Evolutionary conservation across 2,797 vertebrate species (phyloP), one percentile per base, ranked within the genome.

Genomic region (Tamandua tetradactyla): DNA sequence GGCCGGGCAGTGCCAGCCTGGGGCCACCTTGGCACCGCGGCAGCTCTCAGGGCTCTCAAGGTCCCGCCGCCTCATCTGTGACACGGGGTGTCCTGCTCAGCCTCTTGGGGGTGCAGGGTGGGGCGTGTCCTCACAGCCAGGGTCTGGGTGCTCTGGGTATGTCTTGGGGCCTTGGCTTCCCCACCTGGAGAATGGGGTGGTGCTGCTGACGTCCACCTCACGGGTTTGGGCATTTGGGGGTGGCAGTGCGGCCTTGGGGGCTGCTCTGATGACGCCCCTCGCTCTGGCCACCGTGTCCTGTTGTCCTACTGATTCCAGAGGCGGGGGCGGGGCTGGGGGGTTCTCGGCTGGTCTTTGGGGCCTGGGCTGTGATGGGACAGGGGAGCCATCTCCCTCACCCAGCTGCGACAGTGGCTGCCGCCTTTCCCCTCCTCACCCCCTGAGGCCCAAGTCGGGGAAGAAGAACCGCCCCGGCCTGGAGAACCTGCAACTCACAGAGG

Each of bases 131-230:
- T 55, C 55, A 55, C 55, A 55, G 17, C 17, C 55, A 2, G 52
- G 55, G 55, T 47, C 47, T 47, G 13, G 47, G 13, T 47, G 2
- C n/a, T n/a, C n/a, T n/a, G n/a, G n/a, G n/a, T n/a, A n/a, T n/a
- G n/a, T n/a, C n/a, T n/a, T n/a, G 49, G 76, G 30, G 79, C 68
- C 83, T 96, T 37, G 4, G 72, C 64, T 47, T 69, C 66, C 49
- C 59, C 17, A 7, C 30, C 80, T 79, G 49, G 20, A n/a, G 20
- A 57, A 27, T 37, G 66, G 18, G 30, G 47, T 55, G 18, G 52
- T 55, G 52, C 4, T 20, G 52, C 17, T 7, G 11, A 12, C 18
- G 3, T 47, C 52, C 30, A 1, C 20, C 52, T 27, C 1, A 0
- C 2, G 15, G 66, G 49, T 52, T 15, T 47, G 72, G 72, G 13